Evolutionary conservation across 2,797 vertebrate genomes (phyloP).

Genomic region (Premnoplex brunnescens): DNA sequence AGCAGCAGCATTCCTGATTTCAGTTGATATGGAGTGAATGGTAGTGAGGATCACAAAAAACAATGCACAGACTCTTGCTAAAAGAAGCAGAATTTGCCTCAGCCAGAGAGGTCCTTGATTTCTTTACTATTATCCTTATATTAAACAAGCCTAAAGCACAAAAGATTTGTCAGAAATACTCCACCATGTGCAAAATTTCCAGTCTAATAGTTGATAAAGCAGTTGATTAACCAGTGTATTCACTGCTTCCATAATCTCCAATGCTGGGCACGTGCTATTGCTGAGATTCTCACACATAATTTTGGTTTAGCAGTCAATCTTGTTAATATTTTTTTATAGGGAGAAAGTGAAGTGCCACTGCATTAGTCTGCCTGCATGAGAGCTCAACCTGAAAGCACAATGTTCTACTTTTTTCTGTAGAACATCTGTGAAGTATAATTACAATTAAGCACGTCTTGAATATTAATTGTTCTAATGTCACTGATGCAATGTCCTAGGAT

Average conservation of each 20-base stretch:
- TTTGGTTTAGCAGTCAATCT: neutral
- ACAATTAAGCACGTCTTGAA: conserved; percentile 66
- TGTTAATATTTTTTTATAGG: neutral
- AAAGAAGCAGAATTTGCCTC: neutral
- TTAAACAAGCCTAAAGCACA: neutral
- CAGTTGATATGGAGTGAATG: neutral
- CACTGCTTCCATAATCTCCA: neutral
- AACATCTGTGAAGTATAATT: conserved; percentile 70
- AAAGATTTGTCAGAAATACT: neutral
- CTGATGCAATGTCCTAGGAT: conserved; percentile 58
- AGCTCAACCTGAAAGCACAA: conserved; percentile 51
- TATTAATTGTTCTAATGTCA: conserved; percentile 73
- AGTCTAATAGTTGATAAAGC: neutral
- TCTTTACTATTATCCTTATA: neutral
- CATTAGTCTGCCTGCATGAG: conserved; percentile 30
- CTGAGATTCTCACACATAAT: neutral
- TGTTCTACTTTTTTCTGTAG: conserved; percentile 11
- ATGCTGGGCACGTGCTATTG: neutral
- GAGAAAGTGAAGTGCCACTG: neutral
- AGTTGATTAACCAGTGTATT: neutral
- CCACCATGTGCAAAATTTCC: neutral
- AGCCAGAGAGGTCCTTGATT: neutral
- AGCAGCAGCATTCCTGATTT: neutral
- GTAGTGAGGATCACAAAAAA: neutral
- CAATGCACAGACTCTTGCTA: fast-evolving